Base-by-base conservation (phyloP, 2,797 vertebrate genomes). In the Xiphophorus birchmanni region DNA sequence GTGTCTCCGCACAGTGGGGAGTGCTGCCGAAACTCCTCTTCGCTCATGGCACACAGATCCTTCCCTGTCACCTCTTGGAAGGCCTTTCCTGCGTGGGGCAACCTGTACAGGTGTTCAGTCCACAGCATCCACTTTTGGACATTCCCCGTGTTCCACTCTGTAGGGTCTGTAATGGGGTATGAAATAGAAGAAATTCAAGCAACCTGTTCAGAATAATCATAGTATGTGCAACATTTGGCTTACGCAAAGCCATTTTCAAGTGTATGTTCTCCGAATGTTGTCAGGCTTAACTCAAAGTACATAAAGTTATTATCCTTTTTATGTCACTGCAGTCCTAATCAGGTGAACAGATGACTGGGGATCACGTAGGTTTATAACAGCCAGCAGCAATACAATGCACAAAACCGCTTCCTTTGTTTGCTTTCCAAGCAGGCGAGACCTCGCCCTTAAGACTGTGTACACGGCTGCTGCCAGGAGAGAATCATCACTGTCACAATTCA, bases 91-190 rank as follows among this genome's bases (percentile, higher is more conserved):
- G 97, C 96, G 0, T 98, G 97, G 0, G 98, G 97, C 82, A 99
- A 94, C 56, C 97, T 94, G 94, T 99, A 99, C 89, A 99, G 97
- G 88, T 99, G 99, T 83, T 99, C 99, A 0, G 98, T 99, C 99
- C 99, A 99, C 80, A 99, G 93, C 86, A 99, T 96, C 99, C 99
- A 99, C 94, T 99, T 99, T 95, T 99, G 98, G 74, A 99, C 99
- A 0, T 99, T 97, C 21, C 96, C 95, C 0, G 94, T 94, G 91
- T 96, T 98, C 99, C 99, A 99, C 90, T 99, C 97, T 40, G 91
- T 95, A 0, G 99, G 98, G 81, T 99, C 99, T 99, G 47, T 37
- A 32, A 0, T 23, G 1, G 32, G 56, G 15, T 2, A 77, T 17
- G 2, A 52, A 42, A 73, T 1, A n/a, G 69, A 84, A 81, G 77